Conservation (phyloP, 2,113 vertebrate genomes). For the Pituophis catenifer region DNA sequence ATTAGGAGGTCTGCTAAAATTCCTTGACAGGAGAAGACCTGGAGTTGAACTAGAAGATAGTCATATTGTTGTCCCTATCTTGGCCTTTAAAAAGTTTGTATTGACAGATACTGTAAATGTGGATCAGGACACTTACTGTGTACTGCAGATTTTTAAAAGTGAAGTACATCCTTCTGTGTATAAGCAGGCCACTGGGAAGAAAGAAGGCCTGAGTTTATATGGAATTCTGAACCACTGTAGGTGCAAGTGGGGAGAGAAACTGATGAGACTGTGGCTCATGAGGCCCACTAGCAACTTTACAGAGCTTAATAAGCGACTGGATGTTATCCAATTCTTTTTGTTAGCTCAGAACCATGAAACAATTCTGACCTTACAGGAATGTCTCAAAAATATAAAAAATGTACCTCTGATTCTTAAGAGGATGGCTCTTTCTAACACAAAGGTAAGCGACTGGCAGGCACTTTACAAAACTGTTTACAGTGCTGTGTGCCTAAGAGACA, state of each 20-base stretch:
- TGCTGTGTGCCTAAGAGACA: conserved; percentile 87
- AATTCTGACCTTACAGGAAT: conserved; percentile 80
- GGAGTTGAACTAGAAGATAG: conserved; percentile 90
- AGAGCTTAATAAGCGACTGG: conserved; percentile 84
- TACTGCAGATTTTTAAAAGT: conserved; percentile 95
- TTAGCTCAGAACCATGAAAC: conserved; percentile 82
- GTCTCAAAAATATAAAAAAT: conserved; percentile 88
- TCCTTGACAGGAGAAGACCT: conserved; percentile 87
- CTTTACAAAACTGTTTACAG: conserved; percentile 90
- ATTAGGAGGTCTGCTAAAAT: conserved; percentile 89
- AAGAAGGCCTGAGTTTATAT: conserved; percentile 95
- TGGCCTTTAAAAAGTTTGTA: conserved; percentile 87
- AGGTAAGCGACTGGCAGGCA: conserved; percentile 88
- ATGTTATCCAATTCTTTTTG: conserved; percentile 90
- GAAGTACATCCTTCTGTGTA: conserved; percentile 95
- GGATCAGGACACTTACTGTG: conserved; percentile 71
- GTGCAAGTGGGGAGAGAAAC: conserved; percentile 76
- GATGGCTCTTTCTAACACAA: conserved; percentile 89
- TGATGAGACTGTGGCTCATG: conserved; percentile 86
- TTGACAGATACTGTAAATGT: conserved; percentile 75
- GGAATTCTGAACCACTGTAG: conserved; percentile 81
- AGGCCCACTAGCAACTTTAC: conserved; percentile 81
- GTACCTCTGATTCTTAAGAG: conserved; percentile 86
- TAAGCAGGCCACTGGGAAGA: conserved; percentile 88
- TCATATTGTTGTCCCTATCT: conserved; percentile 81